Base-by-base conservation (phyloP, 2,113 vertebrate genomes). In the Caranx ignobilis region DNA sequence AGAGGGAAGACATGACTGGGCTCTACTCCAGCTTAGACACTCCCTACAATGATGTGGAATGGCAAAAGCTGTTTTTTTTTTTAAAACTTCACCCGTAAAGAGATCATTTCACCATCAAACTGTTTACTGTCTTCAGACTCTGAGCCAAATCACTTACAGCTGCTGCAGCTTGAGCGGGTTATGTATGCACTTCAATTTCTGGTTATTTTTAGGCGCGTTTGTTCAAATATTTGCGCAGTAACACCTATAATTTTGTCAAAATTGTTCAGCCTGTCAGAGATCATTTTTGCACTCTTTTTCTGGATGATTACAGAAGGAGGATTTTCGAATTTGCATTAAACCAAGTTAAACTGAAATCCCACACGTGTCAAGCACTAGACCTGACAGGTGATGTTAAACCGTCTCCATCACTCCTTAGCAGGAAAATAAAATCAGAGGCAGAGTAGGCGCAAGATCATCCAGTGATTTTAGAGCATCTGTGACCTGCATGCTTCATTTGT, bases 31-130 rank as follows among this genome's bases (percentile, higher is more conserved):
- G 69, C 4, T 7, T 19, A 69, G 86, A 83, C 84, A 91, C 88
- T 89, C 91, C 88, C 87, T 75, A 10, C 26, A 43, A 87, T 81
- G 77, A 84, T 88, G 84, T 79, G 80, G 77, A 83, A 72, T 68
- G 73, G 82, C 62, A 79, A 81, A 82, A 45, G 19, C 72, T 55
- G 81, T 54, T 84, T 84, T 82, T 71, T 26, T 26, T 26, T 26
- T 26, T 26, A 1, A 26, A 26, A 82, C 82, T 83, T 89, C 78
- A 52, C 57, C 59, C 71, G 72, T 80, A 89, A 88, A 91, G 65
- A 85, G 68, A 81, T 86, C 18, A 76, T 83, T 86, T 90, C 80
- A 70, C 81, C 34, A 65, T 87, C 70, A 84, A 64, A 81, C 80
- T 85, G 83, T 77, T 89, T 79, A 87, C 70, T 0, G 71, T 64